Evolutionary conservation across 2,888 invertebrate species (phyloP), one percentile per base, ranked within the genome.

Genomic region (Cataglyphis altisquamis): DNA sequence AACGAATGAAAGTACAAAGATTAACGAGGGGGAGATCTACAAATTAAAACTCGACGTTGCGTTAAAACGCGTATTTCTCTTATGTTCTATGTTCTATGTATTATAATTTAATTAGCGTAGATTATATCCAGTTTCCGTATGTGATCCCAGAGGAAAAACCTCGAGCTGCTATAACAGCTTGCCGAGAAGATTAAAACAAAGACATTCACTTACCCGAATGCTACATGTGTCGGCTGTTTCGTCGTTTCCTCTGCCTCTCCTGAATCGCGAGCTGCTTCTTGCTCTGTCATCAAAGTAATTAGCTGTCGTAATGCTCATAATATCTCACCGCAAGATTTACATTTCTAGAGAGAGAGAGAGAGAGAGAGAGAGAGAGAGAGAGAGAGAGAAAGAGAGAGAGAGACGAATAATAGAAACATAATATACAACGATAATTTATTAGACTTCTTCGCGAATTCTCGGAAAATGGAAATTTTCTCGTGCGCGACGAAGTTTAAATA

Each of bases 181-280:
- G 52, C 3, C 55, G 68, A 41, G 77, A 45, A 21, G 45, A 45
- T 77, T 41, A 39, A 55, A 57, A 78, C 57, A 57, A 78, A 60
- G 78, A 80, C 45, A 25, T 48, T 45, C 64, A 87, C 85, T 88
- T 86, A 91, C 91, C 90, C 85, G 84, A 88, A 84, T 90, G 91
- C 91, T 91, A 91, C 89, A 89, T 90, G 84, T 88, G 90, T 85
- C 86, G 86, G 85, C 87, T 89, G 86, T 84, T 88, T 73, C 84
- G 83, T 86, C 84, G 85, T 83, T 87, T 84, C 75, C 86, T 78
- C 82, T 88, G 85, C 80, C 90, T 83, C 67, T 84, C 86, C 68
- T 78, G 78, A 60, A 45, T 32, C 72, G 72, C 57, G 60, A 36
- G 57, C 72, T 78, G 78, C 78, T 72, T 78, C 78, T 78, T 78